Evolutionary conservation across 2,888 invertebrate genomes (phyloP).

Genomic region (Monopis laevigella): DNA sequence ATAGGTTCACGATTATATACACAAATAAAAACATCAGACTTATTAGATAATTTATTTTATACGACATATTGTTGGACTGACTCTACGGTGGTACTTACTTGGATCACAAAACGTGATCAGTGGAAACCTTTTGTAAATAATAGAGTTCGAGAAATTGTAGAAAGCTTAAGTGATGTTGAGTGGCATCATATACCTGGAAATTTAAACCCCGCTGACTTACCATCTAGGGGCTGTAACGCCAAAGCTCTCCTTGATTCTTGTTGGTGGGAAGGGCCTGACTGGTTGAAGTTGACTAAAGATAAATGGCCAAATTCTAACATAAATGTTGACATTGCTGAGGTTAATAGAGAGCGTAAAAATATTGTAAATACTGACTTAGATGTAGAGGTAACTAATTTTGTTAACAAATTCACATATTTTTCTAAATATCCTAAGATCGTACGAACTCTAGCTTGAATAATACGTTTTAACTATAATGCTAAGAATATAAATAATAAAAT

Average conservation of each 20-base stretch:
- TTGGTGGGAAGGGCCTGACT: slow-evolving; percentile 14
- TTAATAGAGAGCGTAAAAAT: slow-evolving; percentile 1
- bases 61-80: slow-evolving; percentile 6
- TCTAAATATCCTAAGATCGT: slow-evolving; percentile 13
- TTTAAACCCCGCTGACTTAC: slow-evolving; percentile 12
- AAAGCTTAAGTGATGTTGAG: not conserved
- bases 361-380: not conserved
- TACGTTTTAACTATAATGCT: slow-evolving; percentile 1
- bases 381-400: not conserved
- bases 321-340: not conserved
- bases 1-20: not conserved
- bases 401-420: slow-evolving; percentile 1
- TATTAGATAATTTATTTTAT: not conserved
- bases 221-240: slow-evolving; percentile 11
- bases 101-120: not conserved
- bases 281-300: not conserved
- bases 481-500: not conserved
- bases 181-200: slow-evolving; percentile 13
- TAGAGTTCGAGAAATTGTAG: slow-evolving; percentile 12
- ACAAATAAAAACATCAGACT: not conserved
- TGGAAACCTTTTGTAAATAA: slow-evolving; percentile 13
- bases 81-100: not conserved
- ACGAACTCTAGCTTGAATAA: slow-evolving; percentile 8
- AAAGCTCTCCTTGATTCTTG: slow-evolving; percentile 1
- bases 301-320: slow-evolving; percentile 1